Base-by-base conservation (phyloP, 2,888 invertebrate genomes). In the Tiphia femorata region DNA sequence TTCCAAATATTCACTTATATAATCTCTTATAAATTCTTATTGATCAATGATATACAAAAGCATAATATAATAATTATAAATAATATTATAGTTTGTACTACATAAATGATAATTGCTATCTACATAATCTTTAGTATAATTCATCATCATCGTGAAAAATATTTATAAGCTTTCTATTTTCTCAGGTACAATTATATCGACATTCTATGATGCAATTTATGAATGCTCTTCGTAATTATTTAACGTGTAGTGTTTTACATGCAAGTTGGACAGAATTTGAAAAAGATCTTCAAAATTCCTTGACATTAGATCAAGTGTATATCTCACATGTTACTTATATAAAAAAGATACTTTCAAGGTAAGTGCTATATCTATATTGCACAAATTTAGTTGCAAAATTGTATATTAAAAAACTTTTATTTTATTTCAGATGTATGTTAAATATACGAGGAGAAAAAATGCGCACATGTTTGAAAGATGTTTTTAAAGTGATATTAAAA, bases 121-220 rank as follows among this genome's bases (percentile, higher is more conserved):
- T 25, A 4, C 17, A 27, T 3, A 12, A 14, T 42, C 6, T 7
- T 1, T 4, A 3, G 10, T 27, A 1, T 10, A 43, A 16, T 19
- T 20, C 12, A n/a, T 25, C 2, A 5, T 33, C 1, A 46, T n/a
- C n/a, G n/a, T n/a, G n/a, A n/a, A n/a, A n/a, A n/a, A n/a, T n/a
- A n/a, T n/a, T n/a, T n/a, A n/a, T n/a, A n/a, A n/a, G n/a, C 4
- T 21, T 38, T 25, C 47, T 48, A 19, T 8, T n/a, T 55, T 66
- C 52, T 8, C 49, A 80, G 73, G 61, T 93, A 7, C 92, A 93
- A 75, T 85, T 90, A 54, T 90, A 89, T 72, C 87, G 93, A 0
- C 91, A 93, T 75, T 86, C 90, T 16, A 91, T 94, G 89, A 89
- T 90, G 21, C 91, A 93, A 52, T 90, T 94, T 76, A 87, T 93